Base-by-base conservation (phyloP, 1,140 invertebrate genomes). In the Pseudomyrmex pallidus region DNA sequence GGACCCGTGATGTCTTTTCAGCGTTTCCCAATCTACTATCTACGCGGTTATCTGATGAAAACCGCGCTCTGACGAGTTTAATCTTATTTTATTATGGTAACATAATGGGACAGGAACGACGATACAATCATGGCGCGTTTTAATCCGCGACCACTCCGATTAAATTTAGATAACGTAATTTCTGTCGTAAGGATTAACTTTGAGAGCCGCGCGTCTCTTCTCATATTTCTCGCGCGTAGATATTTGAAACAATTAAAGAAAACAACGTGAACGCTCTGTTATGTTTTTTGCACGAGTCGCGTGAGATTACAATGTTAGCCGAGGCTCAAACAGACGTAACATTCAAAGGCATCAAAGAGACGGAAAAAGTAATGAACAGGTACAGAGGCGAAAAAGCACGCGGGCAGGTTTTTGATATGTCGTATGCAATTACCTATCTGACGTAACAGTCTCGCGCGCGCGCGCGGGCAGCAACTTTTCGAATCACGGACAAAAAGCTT, bases 401-500 rank as follows among this genome's bases (percentile, higher is more conserved):
- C 15, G 57, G 12, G 20, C 20, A 22, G n/a, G 73, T 63, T 74
- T 74, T 74, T n/a, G 74, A 64, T 46, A 56, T 56, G 74, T 46
- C 63, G 64, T 77, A 67, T 77, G 44, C 63, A 77, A 77, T 68
- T 67, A 67, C 25, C 50, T 25, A 54, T 59, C 17, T 52, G 61
- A 68, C 74, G 50, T 77, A 66, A 77, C 62, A 44, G 62, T 48
- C 66, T 67, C 62, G 48, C 62, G 59, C 59, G 48, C 62, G 59
- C 59, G 73, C 35, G 35, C 5, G 35, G 72, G 35, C 61, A 44
- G 17, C 25, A 59, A 59, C 76, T 80, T 80, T 50, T 72, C 66
- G 54, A 80, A 80, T 80, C 66, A 70, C 64, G 62, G 35, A 62
- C 77, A 48, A 82, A 76, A 83, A 57, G 50, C 50, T 76, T 63